phyloP scores from a whole-genome alignment of 2,888 invertebrate species.

The Zonitis immaculata region DNA sequence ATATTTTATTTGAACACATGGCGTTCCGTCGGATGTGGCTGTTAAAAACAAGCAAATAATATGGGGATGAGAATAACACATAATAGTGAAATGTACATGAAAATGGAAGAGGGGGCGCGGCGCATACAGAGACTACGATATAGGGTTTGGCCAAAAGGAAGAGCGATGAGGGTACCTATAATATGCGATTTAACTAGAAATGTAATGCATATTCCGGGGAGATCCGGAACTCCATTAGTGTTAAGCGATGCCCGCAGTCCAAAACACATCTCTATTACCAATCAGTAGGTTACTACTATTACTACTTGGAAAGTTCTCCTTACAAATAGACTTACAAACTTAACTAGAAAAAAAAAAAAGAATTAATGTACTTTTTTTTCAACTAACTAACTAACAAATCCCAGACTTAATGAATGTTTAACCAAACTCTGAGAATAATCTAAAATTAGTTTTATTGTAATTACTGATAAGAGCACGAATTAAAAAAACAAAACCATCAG shows the following conservation, averaged over 20 bases:
- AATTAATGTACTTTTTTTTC: constrained; percentile 6
- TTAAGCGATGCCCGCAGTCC: constrained; percentile 8
- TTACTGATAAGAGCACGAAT: background rate
- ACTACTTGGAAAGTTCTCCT: background rate
- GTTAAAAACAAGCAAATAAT: background rate
- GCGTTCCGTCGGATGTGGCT: constrained; percentile 18
- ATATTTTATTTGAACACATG: constrained; percentile 40
- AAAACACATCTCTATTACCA: constrained; percentile 10
- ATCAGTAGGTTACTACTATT: constrained; percentile 7
- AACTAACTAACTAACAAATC: constrained; percentile 3
- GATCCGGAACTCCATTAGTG: constrained; percentile 20
- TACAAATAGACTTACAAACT: background rate
- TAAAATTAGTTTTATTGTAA: background rate
- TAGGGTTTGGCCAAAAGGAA: too few species aligned
- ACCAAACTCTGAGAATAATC: background rate
- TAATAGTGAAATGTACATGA: background rate
- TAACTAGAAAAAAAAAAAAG: background rate
- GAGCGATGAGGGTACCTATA: background rate
- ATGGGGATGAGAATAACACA: background rate
- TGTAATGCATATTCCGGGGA: constrained; percentile 26
- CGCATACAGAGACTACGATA: too few species aligned
- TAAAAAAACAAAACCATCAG: background rate
- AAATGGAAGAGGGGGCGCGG: background rate
- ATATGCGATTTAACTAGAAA: background rate
- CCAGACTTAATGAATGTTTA: background rate